Evolutionary conservation across 2,797 vertebrate genomes (phyloP).

Genomic region (Anableps anableps): DNA sequence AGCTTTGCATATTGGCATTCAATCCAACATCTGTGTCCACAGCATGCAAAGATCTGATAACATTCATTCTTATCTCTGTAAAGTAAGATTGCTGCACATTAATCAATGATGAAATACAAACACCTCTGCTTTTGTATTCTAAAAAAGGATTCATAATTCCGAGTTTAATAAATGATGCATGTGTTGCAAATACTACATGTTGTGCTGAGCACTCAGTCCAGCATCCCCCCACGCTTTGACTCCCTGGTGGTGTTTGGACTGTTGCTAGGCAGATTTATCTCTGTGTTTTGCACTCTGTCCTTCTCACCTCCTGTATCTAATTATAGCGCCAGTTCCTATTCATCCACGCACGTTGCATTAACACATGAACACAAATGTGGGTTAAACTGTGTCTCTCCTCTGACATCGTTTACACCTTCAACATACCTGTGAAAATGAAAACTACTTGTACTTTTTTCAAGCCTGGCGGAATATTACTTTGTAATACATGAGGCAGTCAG

Average conservation of each 20-base stretch:
- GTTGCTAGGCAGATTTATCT: constrained; percentile 74
- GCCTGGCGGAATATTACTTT: not conserved
- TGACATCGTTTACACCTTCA: constrained; percentile 16
- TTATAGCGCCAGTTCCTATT: constrained; percentile 51
- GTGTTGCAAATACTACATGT: constrained; percentile 19
- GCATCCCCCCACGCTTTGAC: constrained; percentile 38
- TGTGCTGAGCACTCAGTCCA: constrained; percentile 19
- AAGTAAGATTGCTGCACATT: not conserved
- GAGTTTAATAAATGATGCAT: constrained; percentile 52
- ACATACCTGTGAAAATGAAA: constrained; percentile 12
- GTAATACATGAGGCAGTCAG: too few relatives aligned
- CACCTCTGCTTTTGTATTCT: constrained; percentile 6
- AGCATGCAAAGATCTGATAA: not conserved
- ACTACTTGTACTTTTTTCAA: not conserved
- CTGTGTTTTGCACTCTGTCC: constrained; percentile 35
- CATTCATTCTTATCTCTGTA: not conserved
- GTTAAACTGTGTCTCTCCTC: constrained; percentile 19
- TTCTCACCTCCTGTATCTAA: constrained; percentile 58
- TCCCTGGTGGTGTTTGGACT: constrained; percentile 59
- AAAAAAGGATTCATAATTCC: constrained; percentile 28
- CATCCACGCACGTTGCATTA: constrained; percentile 39
- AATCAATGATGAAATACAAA: constrained; percentile 28
- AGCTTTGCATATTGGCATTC: not conserved
- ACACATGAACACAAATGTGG: constrained; percentile 27
- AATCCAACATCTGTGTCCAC: not conserved